Evolutionary conservation across 2,113 vertebrate genomes (phyloP), one percentile per base, ranked within the genome.

Genomic region (Lophochroa leadbeateri): DNA sequence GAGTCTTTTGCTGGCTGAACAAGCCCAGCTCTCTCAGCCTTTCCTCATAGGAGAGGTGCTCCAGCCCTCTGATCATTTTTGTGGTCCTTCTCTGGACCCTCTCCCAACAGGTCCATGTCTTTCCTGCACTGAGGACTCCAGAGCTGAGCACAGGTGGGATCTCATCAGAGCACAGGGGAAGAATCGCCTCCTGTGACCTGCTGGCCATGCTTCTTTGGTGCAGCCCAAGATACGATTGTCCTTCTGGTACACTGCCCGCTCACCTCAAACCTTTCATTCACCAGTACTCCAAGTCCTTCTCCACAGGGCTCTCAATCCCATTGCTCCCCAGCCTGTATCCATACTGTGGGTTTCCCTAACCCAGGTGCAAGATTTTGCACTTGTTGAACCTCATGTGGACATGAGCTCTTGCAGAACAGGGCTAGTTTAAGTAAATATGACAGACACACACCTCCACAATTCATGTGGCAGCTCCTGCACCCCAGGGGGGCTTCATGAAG

Each of bases 401-500:
- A 17, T 0, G 8, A 25, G 7, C 7, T 52, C 11, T 2, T 10
- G 53, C 46, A 33, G 29, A 27, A 41, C 0, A 16, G 7, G 11
- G 28, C 3, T 2, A 23, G 8, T 12, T 10, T 7, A 46, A 3
- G 19, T 23, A 19, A 49, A 20, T 24, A 18, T 21, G 23, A 47
- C 18, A 18, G 3, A 1, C 13, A 27, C 5, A 13, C 39, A 15
- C 17, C 14, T 63, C 13, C 21, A 2, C 29, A 11, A 16, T 2
- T 4, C 4, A 18, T 10, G 1, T 6, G 29, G 52, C 2, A 6
- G 33, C 15, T 69, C 43, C 57, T 13, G 7, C 9, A 3, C 20
- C n/a, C 20, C 1, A 3, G 3, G 5, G 15, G 41, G 24, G 17
- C 39, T 19, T 3, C 17, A 0, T 0, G 16, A 39, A 23, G 13